Percentiles rank a stretch among this genome's conserved stretches.
Conservation (phyloP, 1,140 invertebrate genomes). For the Cecropterus lyciades region DNA sequence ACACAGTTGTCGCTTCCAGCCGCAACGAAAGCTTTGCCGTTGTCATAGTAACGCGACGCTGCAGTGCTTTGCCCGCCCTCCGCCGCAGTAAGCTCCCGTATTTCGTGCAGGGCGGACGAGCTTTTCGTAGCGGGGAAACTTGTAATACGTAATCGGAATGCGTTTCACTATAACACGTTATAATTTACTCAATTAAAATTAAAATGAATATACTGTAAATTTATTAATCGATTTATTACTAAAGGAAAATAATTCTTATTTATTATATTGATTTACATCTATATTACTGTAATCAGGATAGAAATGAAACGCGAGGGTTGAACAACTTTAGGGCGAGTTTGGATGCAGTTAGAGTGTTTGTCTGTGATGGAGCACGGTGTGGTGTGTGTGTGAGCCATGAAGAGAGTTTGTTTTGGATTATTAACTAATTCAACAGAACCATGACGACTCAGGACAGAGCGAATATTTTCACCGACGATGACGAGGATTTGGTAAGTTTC, state of each 20-base stretch:
- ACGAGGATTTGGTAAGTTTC: conserved; percentile 75
- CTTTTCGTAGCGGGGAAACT: conserved; percentile 23
- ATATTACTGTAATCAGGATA: conserved; percentile 1
- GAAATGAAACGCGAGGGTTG: conserved; percentile 14
- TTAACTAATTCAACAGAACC: conserved; percentile 48
- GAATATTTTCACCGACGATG: conserved; percentile 74
- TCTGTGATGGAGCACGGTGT: conserved; percentile 53
- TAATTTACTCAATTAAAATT: not conserved
- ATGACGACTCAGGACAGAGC: conserved; percentile 73
- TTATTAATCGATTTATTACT: not conserved
- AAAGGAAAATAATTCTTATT: not conserved
- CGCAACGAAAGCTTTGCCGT: conserved; percentile 51
- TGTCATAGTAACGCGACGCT: conserved; percentile 73
- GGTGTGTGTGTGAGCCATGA: conserved; percentile 70
- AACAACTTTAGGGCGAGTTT: conserved; percentile 44
- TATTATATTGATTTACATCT: not conserved
- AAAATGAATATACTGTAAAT: not conserved
- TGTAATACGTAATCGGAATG: conserved; percentile 25
- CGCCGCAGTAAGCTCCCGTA: conserved; percentile 67
- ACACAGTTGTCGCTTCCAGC: conserved; percentile 10
- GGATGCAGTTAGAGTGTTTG: conserved; percentile 74
- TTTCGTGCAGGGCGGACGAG: conserved; percentile 44
- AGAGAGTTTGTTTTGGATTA: conserved; percentile 49
- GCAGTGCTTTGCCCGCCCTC: conserved; percentile 69
- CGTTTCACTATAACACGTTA: not conserved